phyloP scores from a whole-genome alignment of 2,888 invertebrate species.

The Schizaphis graminum region DNA sequence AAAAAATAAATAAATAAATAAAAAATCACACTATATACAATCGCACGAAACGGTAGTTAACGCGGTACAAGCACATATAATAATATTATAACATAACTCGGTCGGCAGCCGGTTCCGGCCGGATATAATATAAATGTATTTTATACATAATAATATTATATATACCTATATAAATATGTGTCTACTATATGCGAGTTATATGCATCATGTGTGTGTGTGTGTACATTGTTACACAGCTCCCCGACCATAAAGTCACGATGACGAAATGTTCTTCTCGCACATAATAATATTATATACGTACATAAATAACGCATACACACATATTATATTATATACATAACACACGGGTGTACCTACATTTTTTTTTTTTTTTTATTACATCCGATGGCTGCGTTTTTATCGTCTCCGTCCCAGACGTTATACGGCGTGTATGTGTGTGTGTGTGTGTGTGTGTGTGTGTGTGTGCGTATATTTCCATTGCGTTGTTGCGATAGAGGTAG shows the following conservation, averaged over 20 bases:
- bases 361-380: neutral
- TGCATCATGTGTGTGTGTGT: too few species aligned
- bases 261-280: constrained; percentile 8
- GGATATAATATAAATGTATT: neutral
- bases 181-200: neutral
- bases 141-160: too few species aligned
- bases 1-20: neutral
- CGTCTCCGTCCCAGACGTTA: neutral
- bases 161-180: too few species aligned
- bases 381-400: neutral
- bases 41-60: neutral
- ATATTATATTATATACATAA: neutral
- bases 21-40: neutral
- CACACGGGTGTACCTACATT: neutral
- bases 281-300: neutral
- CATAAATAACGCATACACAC: too few species aligned
- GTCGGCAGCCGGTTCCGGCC: neutral
- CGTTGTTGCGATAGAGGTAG: neutral
- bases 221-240: neutral
- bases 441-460: too few species aligned
- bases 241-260: neutral
- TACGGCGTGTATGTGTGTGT: too few species aligned
- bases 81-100: neutral
- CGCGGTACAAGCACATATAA: neutral
- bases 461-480: neutral